Conservation (phyloP, 2,797 vertebrate species). For the Syndactyla subalaris region DNA sequence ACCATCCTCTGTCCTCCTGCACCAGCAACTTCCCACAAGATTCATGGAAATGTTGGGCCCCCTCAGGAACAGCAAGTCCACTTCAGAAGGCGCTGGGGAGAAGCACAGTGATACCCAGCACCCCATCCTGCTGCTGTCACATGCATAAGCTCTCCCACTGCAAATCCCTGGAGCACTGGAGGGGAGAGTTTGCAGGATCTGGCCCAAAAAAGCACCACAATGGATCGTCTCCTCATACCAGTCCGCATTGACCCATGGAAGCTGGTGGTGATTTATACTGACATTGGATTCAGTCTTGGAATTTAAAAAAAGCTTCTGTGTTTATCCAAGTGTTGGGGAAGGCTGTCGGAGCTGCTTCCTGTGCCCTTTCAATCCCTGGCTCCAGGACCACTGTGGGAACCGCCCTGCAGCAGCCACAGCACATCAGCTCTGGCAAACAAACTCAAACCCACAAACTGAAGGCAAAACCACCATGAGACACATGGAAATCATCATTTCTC, state of each 20-base stretch:
- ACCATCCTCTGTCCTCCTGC: background rate
- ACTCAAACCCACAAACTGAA: background rate
- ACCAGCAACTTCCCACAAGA: background rate
- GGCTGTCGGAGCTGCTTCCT: background rate
- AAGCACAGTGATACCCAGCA: background rate
- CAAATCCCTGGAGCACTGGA: accelerated
- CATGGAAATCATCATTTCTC: background rate
- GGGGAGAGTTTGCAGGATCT: background rate
- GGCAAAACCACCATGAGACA: background rate
- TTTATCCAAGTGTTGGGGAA: background rate
- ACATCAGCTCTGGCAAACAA: background rate
- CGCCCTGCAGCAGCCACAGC: background rate
- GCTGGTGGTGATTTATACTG: background rate
- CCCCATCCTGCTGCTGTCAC: accelerated
- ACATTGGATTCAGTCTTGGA: background rate
- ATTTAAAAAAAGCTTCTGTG: background rate
- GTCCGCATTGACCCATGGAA: background rate
- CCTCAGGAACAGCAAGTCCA: background rate
- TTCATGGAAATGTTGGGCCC: accelerated
- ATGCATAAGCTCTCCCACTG: accelerated
- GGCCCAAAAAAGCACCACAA: background rate
- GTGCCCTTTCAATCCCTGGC: accelerated
- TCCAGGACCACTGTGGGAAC: accelerated
- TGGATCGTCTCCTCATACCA: accelerated
- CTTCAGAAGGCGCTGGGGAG: background rate